phyloP scores from a whole-genome alignment of 92 coral and sea anemone genomes.

The Zoanthus sociatus region DNA sequence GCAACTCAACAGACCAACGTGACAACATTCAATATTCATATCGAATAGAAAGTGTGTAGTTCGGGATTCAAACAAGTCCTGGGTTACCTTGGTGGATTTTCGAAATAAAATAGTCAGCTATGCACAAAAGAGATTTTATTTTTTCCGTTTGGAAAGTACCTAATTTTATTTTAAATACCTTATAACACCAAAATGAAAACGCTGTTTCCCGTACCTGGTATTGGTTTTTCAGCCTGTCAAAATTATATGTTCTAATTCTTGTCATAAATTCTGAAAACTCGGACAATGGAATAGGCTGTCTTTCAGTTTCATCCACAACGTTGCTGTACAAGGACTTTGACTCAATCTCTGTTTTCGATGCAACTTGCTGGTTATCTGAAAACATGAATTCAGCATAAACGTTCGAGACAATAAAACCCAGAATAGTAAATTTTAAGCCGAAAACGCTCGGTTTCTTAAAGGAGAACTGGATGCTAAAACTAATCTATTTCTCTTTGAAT shows the following conservation, averaged over 20 bases:
- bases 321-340: slow-evolving; percentile 7
- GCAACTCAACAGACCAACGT: not conserved
- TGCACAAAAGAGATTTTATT: not conserved
- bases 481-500: too few relatives aligned
- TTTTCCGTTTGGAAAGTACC: too few relatives aligned
- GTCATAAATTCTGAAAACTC: slow-evolving; percentile 23
- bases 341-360: not conserved
- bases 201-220: not conserved
- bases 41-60: not conserved
- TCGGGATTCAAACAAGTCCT: not conserved
- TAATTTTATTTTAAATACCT: too few relatives aligned
- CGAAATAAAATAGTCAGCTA: not conserved
- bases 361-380: not conserved
- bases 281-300: slow-evolving; percentile 16
- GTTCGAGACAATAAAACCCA: too few relatives aligned
- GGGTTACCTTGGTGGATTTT: not conserved
- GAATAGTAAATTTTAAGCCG: too few relatives aligned
- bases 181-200: not conserved
- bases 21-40: too few relatives aligned
- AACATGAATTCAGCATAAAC: not conserved
- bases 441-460: too few relatives aligned
- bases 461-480: too few relatives aligned
- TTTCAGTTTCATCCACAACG: not conserved
- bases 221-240: slow-evolving; percentile 13
- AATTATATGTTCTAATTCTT: not conserved